Evolutionary conservation across 2,888 invertebrate species (phyloP), one percentile per base, ranked within the genome.

Genomic region (Electrophaes corylata): DNA sequence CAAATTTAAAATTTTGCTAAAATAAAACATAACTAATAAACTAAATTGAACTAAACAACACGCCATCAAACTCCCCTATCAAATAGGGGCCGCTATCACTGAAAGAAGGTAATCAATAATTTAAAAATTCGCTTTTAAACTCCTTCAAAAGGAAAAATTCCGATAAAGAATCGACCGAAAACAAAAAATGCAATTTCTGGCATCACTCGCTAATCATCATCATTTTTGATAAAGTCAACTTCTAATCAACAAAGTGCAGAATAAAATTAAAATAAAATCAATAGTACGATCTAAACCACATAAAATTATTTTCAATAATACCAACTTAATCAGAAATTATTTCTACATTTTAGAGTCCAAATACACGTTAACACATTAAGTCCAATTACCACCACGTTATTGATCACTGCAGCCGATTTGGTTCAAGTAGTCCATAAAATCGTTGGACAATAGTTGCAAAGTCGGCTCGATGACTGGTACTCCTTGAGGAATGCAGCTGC

Each of bases 401-500:
- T 29, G 26, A 45, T 41, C 59, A 55, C 55, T 44, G 51, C 33
- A 63, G 60, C 64, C 93, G 80, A 93, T 93, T 84, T 93, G 93
- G 81, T 93, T 93, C 71, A 94, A 82, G 81, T 94, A 93, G 78
- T 93, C 92, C 69, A 93, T 92, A 82, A 93, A 93, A 77, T 93
- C 93, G 79, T 93, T 94, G 60, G 93, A 93, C 80, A 94, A 93
- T 61, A 94, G 91, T 81, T 94, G 94, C 73, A 93, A 87, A 43
- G 87, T 79, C 31, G 92, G 83, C 18, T 84, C 83, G 19, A 77
- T 70, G 57, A 70, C 54, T 4, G 81, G 76, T 11, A 80, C 69
- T 45, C 71, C 74, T 58, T 81, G 85, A 3, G 83, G 80, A 6
- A 75, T 65, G 46, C 81, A 75, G 40, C 79, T 52, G 47, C 51